A percentile compares a stretch with the other conserved stretches of the same genome.
These are phyloP conservation scores for Fragum fragum DNA, from an alignment of 2,888 invertebrate species.

Conservation along the genomic window DNA sequence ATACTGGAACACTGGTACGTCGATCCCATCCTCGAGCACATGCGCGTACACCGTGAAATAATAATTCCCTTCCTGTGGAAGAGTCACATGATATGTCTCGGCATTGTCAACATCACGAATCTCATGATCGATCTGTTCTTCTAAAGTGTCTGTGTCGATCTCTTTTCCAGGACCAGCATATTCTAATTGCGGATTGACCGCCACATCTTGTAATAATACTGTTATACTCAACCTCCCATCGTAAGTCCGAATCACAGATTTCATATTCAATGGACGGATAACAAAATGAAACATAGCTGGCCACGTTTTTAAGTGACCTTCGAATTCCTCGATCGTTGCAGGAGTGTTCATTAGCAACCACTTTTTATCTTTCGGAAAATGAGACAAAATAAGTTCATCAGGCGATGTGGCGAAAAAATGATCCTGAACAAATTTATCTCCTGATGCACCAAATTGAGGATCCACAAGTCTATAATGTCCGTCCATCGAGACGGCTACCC, in stretches of 20 bases:
- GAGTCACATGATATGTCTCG: conserved; percentile 79
- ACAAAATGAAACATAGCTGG: conserved; percentile 82
- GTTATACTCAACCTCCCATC: conserved; percentile 80
- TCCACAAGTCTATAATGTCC: conserved; percentile 78
- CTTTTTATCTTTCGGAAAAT: conserved; percentile 78
- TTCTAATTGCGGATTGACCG: conserved; percentile 80
- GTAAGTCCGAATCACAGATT: conserved; percentile 77
- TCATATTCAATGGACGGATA: conserved; percentile 80
- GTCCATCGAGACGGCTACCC: conserved; percentile 78
- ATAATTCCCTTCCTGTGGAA: conserved; percentile 80
- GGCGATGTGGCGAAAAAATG: conserved; percentile 80
- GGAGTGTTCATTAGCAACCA: conserved; percentile 78
- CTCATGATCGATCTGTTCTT: conserved; percentile 78
- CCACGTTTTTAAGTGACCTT: conserved; percentile 78
- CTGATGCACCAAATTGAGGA: conserved; percentile 73
- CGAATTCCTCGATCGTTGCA: conserved; percentile 73
- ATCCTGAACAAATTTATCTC: conserved; percentile 77
- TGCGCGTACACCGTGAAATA: conserved; percentile 80
- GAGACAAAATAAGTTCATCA: conserved; percentile 77
- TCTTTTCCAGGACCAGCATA: conserved; percentile 78
- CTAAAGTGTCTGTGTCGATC: conserved; percentile 74
- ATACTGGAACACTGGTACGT: conserved; percentile 80
- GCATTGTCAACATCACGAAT: conserved; percentile 79
- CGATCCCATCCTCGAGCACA: conserved; percentile 77
- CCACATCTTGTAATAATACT: conserved; percentile 76